Evolutionary conservation across 1,140 invertebrate genomes (phyloP).

Genomic region (Batillaria attramentaria): DNA sequence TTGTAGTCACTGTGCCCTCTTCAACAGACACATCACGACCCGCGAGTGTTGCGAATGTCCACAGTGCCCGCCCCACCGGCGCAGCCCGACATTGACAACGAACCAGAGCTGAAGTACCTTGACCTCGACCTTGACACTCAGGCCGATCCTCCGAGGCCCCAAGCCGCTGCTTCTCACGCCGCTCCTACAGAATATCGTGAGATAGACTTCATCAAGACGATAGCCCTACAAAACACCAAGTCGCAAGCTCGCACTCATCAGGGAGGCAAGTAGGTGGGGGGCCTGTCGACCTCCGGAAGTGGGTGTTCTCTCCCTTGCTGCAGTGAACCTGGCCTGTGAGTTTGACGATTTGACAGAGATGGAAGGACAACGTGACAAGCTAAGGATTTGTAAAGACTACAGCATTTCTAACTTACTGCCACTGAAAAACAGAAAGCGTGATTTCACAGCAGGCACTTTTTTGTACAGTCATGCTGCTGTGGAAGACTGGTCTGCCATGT

Average conservation of each 20-base stretch:
- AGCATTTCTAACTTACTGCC: no score
- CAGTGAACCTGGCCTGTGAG: slow-evolving; percentile 16
- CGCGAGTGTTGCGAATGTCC: slow-evolving; percentile 35
- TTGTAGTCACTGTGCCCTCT: not conserved
- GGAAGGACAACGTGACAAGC: no score
- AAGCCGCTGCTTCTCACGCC: slow-evolving; percentile 31
- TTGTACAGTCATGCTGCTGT: no score
- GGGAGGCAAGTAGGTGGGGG: slow-evolving; percentile 39
- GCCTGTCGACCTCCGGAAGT: not conserved
- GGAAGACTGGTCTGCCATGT: no score
- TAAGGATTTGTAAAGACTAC: no score
- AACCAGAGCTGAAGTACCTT: slow-evolving; percentile 55
- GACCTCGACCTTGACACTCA: slow-evolving; percentile 49
- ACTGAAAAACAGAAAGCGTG: no score
- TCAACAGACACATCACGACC: slow-evolving; percentile 37
- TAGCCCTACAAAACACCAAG: slow-evolving; percentile 54
- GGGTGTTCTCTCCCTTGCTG: not conserved
- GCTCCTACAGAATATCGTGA: slow-evolving; percentile 58
- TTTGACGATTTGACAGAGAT: not conserved
- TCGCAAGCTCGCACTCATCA: no score
- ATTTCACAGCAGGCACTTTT: no score
- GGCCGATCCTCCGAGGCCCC: slow-evolving; percentile 21
- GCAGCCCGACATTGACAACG: slow-evolving; percentile 29
- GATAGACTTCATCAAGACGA: slow-evolving; percentile 62
- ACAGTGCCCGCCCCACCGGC: slow-evolving; percentile 50